Conservation (phyloP, 2,888 invertebrate species). For the Sialis fuliginosa region DNA sequence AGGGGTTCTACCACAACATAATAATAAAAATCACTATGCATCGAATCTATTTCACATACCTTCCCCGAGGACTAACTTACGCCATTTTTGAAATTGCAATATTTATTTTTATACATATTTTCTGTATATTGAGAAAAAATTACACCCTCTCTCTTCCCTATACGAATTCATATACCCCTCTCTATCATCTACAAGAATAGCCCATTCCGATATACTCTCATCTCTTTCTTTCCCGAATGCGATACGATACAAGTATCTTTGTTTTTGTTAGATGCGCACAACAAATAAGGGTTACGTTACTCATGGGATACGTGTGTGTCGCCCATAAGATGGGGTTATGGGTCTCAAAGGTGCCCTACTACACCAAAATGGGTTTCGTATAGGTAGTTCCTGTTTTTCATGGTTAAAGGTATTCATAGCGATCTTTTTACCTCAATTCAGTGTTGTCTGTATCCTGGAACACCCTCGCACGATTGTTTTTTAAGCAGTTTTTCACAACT, state of each 20-base stretch:
- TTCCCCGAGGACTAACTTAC: conserved; percentile 16
- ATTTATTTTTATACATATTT: conserved; percentile 2
- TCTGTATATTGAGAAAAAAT: background rate
- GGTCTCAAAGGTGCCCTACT: conserved; percentile 30
- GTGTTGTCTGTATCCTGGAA: too few species aligned
- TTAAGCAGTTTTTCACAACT: too few species aligned
- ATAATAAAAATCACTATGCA: conserved; percentile 32
- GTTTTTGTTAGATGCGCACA: background rate
- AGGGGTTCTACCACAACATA: conserved; percentile 13
- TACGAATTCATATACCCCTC: background rate
- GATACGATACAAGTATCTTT: background rate
- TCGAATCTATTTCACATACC: conserved; percentile 12
- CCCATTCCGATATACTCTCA: background rate
- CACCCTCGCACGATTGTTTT: too few species aligned
- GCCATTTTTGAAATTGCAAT: conserved; percentile 12
- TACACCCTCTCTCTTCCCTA: background rate
- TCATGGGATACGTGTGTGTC: conserved; percentile 15
- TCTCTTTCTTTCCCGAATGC: background rate
- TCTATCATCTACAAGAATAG: background rate
- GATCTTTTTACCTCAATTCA: too few species aligned
- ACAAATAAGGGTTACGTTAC: conserved; percentile 26
- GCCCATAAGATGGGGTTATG: conserved; percentile 36
- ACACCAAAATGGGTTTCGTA: conserved; percentile 13
- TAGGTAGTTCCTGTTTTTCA: conserved; percentile 1
- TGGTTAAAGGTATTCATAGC: background rate